Percentiles rank a stretch among this genome's conserved stretches.
These are phyloP conservation scores for Gonatopus flavifemur DNA, from an alignment of 1,140 invertebrate genomes.

Conservation along the genomic window DNA sequence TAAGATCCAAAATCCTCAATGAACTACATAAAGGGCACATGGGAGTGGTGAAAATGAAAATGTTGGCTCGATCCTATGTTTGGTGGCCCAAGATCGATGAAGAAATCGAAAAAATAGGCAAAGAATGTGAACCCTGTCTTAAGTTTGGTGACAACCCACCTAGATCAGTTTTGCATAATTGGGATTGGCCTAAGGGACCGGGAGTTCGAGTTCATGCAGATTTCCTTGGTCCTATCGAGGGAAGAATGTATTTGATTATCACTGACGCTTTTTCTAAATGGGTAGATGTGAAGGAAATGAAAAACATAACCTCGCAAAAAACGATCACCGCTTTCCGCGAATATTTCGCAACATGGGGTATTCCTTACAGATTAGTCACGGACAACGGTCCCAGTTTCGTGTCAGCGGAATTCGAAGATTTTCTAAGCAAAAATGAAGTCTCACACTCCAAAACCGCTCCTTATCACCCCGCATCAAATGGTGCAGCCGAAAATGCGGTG, in stretches of 20 bases:
- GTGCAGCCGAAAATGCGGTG: conserved; percentile 29
- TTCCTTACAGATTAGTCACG: conserved; percentile 14
- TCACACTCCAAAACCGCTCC: conserved; percentile 9
- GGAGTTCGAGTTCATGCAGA: conserved; percentile 39
- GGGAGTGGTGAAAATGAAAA: conserved; percentile 39
- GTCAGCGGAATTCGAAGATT: conserved; percentile 17
- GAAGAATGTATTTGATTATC: conserved; percentile 41
- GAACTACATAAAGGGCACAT: conserved; percentile 19
- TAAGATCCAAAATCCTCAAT: not conserved
- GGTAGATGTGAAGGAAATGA: conserved; percentile 16
- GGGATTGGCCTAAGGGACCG: conserved; percentile 3
- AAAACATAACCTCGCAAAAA: not conserved
- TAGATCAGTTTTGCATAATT: conserved; percentile 24
- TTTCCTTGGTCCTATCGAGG: conserved; percentile 40
- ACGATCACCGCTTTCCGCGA: conserved; percentile 18
- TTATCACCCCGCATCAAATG: too few relatives aligned
- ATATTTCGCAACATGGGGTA: conserved; percentile 15
- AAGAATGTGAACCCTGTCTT: not conserved
- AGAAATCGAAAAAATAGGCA: conserved; percentile 33
- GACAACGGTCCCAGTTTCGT: conserved; percentile 18
- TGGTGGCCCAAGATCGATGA: conserved; percentile 43
- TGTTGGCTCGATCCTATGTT: conserved; percentile 31
- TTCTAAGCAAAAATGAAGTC: conserved; percentile 18
- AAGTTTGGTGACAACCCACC: not conserved
- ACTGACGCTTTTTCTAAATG: conserved; percentile 52